A percentile compares a stretch with the other conserved stretches of the same genome.
phyloP scores from a whole-genome alignment of 2,888 invertebrate genomes.

The Cryptus armator region DNA sequence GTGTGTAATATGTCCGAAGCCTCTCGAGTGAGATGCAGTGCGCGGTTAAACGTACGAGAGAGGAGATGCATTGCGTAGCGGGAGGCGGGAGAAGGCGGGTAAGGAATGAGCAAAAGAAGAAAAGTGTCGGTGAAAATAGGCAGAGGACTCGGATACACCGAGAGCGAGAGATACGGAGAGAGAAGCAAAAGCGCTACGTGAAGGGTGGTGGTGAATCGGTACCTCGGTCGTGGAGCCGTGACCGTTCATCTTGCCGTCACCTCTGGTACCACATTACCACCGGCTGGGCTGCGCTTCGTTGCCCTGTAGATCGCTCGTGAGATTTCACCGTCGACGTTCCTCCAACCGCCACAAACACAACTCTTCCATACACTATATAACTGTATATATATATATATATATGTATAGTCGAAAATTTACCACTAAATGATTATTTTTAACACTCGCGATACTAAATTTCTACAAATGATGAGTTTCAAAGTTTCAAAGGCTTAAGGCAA shows the following conservation, averaged over 20 bases:
- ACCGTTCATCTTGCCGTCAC: slow-evolving; percentile 83
- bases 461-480: not conserved
- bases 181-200: slow-evolving; percentile 21
- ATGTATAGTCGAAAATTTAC: slow-evolving; percentile 38
- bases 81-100: too few relatives aligned
- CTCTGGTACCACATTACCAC: slow-evolving; percentile 82
- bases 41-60: not conserved
- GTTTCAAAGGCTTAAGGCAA: slow-evolving; percentile 17
- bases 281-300: slow-evolving; percentile 67
- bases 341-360: slow-evolving; percentile 22
- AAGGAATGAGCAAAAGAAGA: not conserved
- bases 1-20: slow-evolving; percentile 48
- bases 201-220: slow-evolving; percentile 61
- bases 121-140: slow-evolving; percentile 44
- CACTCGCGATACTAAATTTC: slow-evolving; percentile 48
- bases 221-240: slow-evolving; percentile 82
- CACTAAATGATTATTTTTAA: slow-evolving; percentile 48
- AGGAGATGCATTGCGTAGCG: not conserved
- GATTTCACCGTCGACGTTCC: slow-evolving; percentile 56
- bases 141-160: not conserved
- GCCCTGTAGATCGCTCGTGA: slow-evolving; percentile 60
- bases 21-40: not conserved
- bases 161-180: not conserved
- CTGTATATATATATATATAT: not conserved
- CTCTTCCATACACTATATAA: slow-evolving; percentile 17